These are phyloP conservation scores for Lutjanus campechanus DNA, from an alignment of 2,797 vertebrate genomes.

Conservation along the genomic window DNA sequence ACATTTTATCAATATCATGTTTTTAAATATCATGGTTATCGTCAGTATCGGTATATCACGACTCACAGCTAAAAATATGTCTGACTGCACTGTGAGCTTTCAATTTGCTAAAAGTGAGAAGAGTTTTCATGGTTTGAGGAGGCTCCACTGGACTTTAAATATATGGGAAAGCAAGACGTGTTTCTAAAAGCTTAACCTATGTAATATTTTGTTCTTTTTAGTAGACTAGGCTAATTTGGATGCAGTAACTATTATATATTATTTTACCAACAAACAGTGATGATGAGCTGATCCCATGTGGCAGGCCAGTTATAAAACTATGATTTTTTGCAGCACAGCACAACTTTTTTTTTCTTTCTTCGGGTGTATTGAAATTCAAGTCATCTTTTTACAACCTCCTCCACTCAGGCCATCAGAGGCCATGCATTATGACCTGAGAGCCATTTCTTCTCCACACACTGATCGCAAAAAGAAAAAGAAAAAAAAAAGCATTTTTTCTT, in stretches of 20 bases:
- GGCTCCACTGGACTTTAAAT: background rate
- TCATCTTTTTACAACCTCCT: background rate
- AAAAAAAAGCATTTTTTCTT: slow-evolving; percentile 23
- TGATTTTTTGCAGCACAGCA: background rate
- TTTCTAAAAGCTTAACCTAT: background rate
- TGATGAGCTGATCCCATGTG: background rate
- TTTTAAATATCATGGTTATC: no score
- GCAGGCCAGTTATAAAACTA: background rate
- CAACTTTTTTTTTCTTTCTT: background rate
- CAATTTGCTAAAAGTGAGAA: no score
- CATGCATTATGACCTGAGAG: background rate
- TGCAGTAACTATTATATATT: background rate
- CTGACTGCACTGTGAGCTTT: background rate
- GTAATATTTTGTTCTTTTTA: background rate
- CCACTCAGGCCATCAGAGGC: background rate
- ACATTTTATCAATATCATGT: no score
- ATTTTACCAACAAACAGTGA: background rate
- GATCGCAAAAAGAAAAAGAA: no score
- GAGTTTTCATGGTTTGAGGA: no score
- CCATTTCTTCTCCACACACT: background rate
- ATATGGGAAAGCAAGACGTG: background rate
- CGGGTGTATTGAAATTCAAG: background rate
- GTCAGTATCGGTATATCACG: no score
- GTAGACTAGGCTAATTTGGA: background rate
- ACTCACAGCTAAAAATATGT: background rate